Conservation (phyloP, 2,888 invertebrate species). For the Sthenelais limicola region DNA sequence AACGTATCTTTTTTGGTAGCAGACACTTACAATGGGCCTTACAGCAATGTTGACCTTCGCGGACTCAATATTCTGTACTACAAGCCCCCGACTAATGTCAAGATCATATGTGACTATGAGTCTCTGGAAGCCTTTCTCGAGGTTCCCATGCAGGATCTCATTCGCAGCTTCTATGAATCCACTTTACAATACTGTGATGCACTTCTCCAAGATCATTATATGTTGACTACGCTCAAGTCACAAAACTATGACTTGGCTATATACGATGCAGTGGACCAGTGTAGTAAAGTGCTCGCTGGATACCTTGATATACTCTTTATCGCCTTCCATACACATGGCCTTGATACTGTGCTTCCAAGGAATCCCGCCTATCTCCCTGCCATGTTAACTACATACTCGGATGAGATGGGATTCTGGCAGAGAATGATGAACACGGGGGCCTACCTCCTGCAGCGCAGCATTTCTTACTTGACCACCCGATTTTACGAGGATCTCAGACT, state of each 20-base stretch:
- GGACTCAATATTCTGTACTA: slow-evolving; percentile 18
- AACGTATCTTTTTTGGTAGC: slow-evolving; percentile 41
- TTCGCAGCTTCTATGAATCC: slow-evolving; percentile 37
- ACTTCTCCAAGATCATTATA: slow-evolving; percentile 14
- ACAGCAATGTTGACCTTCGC: slow-evolving; percentile 31
- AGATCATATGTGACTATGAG: slow-evolving; percentile 36
- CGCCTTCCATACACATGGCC: slow-evolving; percentile 44
- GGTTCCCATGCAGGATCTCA: slow-evolving; percentile 31
- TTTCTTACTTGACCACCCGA: slow-evolving; percentile 33
- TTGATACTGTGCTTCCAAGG: slow-evolving; percentile 39
- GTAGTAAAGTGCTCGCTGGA: slow-evolving; percentile 45
- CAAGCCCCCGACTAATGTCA: slow-evolving; percentile 16
- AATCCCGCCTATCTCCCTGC: slow-evolving; percentile 45
- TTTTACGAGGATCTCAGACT: slow-evolving; percentile 40
- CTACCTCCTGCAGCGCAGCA: slow-evolving; percentile 43
- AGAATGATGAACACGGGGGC: slow-evolving; percentile 44
- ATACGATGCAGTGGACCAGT: slow-evolving; percentile 46
- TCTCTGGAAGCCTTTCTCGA: slow-evolving; percentile 38
- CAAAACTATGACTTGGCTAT: slow-evolving; percentile 42
- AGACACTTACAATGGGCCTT: slow-evolving; percentile 36
- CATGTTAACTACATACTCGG: slow-evolving; percentile 44
- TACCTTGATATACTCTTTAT: slow-evolving; percentile 47
- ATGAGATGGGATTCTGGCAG: slow-evolving; percentile 43
- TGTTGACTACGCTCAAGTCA: slow-evolving; percentile 32
- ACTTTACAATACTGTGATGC: slow-evolving; percentile 41